These are phyloP conservation scores for Campoplex nolae DNA, from an alignment of 2,888 invertebrate species.

Conservation along the genomic window DNA sequence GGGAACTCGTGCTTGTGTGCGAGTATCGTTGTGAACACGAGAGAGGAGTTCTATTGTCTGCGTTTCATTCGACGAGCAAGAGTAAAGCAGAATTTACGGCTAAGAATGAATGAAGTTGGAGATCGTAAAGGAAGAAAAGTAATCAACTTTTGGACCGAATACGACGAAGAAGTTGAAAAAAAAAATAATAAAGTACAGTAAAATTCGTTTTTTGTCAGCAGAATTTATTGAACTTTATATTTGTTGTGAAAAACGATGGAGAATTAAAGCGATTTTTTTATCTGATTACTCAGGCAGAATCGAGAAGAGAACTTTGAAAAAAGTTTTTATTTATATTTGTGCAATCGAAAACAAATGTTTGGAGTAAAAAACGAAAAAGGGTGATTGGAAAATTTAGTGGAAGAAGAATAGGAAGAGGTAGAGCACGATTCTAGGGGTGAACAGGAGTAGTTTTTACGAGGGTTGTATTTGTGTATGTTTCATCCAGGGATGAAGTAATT, in stretches of 20 bases:
- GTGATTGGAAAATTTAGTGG: no score
- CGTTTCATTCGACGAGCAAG: conserved; percentile 22
- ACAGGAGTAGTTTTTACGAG: not conserved
- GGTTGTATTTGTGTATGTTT: conserved; percentile 12
- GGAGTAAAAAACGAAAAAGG: no score
- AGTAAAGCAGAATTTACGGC: conserved; percentile 20
- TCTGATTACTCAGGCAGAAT: not conserved
- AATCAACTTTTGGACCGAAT: not conserved
- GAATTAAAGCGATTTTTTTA: not conserved
- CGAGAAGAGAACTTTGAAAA: no score
- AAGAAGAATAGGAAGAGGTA: not conserved
- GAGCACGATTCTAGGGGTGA: not conserved
- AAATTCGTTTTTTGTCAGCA: no score
- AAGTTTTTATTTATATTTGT: no score
- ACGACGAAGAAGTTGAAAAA: not conserved
- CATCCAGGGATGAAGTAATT: not conserved
- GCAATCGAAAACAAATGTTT: no score
- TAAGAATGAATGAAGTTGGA: not conserved
- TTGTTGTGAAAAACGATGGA: no score
- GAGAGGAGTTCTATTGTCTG: conserved; percentile 20
- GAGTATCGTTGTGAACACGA: not conserved
- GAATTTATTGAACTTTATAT: no score
- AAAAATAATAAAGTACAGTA: not conserved
- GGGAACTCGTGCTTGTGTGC: not conserved
- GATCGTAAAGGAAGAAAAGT: not conserved